These are phyloP conservation scores for Pao palembangensis DNA, from an alignment of 2,113 vertebrate species.

Conservation along the genomic window DNA sequence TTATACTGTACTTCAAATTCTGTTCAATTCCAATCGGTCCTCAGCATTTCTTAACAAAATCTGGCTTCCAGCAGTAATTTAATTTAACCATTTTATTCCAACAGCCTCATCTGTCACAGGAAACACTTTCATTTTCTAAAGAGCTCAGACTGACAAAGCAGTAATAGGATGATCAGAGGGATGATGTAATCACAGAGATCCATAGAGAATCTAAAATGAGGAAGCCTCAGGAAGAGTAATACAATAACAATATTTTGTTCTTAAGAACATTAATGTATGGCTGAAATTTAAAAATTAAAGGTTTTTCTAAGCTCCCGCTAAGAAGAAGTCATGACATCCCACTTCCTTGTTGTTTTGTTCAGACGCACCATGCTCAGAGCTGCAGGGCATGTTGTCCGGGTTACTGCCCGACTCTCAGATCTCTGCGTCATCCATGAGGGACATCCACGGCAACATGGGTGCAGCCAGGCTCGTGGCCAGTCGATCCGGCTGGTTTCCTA, in stretches of 20 bases:
- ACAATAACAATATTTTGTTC: too few relatives aligned
- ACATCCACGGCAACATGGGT: slow-evolving; percentile 91
- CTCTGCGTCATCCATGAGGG: slow-evolving; percentile 88
- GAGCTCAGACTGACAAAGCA: too few relatives aligned
- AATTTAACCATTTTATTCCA: neutral
- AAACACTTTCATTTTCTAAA: too few relatives aligned
- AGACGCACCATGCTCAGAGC: slow-evolving; percentile 93
- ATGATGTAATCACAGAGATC: too few relatives aligned
- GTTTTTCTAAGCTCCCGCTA: too few relatives aligned
- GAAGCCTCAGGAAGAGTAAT: too few relatives aligned
- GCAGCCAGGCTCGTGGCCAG: slow-evolving; percentile 91
- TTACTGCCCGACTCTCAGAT: slow-evolving; percentile 91
- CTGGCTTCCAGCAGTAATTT: neutral
- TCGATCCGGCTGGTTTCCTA: slow-evolving; percentile 93
- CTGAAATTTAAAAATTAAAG: too few relatives aligned
- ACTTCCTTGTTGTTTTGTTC: slow-evolving; percentile 21
- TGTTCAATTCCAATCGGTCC: neutral
- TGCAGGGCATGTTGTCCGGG: slow-evolving; percentile 95
- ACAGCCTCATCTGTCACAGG: too few relatives aligned
- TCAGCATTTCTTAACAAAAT: neutral
- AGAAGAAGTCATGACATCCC: neutral
- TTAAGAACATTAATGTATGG: too few relatives aligned
- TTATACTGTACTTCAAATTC: neutral
- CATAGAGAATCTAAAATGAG: too few relatives aligned
- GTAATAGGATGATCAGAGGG: too few relatives aligned